These are phyloP conservation scores for Pseudanteris insignis DNA, from an alignment of 2,888 invertebrate species.

Conservation along the genomic window DNA sequence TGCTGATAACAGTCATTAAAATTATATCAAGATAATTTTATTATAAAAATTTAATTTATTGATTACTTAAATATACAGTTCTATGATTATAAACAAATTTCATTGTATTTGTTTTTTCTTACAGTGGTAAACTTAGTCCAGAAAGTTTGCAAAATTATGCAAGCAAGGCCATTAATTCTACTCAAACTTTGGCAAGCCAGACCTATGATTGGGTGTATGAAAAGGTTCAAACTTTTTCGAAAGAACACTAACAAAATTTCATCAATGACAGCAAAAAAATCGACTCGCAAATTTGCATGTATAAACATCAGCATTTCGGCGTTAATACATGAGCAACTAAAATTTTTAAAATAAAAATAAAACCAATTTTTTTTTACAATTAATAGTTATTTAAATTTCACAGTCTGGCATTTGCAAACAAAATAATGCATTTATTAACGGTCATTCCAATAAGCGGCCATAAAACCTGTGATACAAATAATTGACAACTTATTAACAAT, in stretches of 20 bases:
- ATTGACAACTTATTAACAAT: neutral
- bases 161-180: slow-evolving; percentile 74
- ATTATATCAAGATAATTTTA: too few species aligned
- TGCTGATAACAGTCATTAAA: too few species aligned
- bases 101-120: slow-evolving; percentile 52
- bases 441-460: slow-evolving; percentile 55
- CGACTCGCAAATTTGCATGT: slow-evolving; percentile 13
- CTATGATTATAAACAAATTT: neutral
- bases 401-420: slow-evolving; percentile 56
- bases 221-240: slow-evolving; percentile 79
- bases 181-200: slow-evolving; percentile 73
- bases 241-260: slow-evolving; percentile 72
- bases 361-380: neutral
- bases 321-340: too few species aligned
- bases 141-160: slow-evolving; percentile 79
- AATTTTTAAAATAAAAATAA: slow-evolving; percentile 2
- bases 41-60: neutral
- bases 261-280: neutral
- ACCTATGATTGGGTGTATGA: slow-evolving; percentile 81
- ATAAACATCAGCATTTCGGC: slow-evolving; percentile 12
- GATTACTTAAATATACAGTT: neutral
- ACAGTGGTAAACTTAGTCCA: slow-evolving; percentile 80
- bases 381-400: slow-evolving; percentile 37
- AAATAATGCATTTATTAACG: slow-evolving; percentile 42
- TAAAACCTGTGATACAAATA: slow-evolving; percentile 63